Evolutionary conservation across 2,888 invertebrate species (phyloP).

Genomic region (Drosophila mimica): DNA sequence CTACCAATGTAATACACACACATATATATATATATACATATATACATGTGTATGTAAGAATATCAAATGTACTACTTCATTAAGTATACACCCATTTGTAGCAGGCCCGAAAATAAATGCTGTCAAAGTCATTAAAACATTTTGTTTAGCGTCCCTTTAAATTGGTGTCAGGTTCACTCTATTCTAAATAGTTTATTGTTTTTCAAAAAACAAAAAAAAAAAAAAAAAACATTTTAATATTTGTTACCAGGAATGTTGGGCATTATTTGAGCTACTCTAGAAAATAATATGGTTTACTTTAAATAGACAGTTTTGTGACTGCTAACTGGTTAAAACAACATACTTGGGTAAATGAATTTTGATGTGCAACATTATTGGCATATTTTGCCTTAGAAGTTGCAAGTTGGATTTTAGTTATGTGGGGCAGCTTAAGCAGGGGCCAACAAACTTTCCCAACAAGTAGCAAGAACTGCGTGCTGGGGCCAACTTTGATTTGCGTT

Average conservation of each 20-base stretch:
- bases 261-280: not conserved
- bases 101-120: not conserved
- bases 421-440: not conserved
- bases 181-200: not conserved
- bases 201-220: not conserved
- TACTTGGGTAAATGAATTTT: not conserved
- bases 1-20: not conserved
- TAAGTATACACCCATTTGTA: not conserved
- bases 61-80: slow-evolving; percentile 1
- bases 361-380: not conserved
- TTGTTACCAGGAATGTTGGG: not conserved
- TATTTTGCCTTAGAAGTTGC: slow-evolving; percentile 9
- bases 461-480: not conserved
- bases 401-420: slow-evolving; percentile 39
- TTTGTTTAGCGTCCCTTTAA: not conserved
- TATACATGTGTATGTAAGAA: not conserved
- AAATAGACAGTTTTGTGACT: not conserved
- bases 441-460: not conserved
- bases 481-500: slow-evolving; percentile 34
- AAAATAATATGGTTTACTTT: not conserved
- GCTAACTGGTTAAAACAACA: not conserved
- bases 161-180: not conserved
- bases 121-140: not conserved
- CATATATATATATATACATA: not conserved
- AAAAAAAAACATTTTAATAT: not conserved